Base-by-base conservation (phyloP, 2,797 vertebrate species). In the Lagodon rhomboides region DNA sequence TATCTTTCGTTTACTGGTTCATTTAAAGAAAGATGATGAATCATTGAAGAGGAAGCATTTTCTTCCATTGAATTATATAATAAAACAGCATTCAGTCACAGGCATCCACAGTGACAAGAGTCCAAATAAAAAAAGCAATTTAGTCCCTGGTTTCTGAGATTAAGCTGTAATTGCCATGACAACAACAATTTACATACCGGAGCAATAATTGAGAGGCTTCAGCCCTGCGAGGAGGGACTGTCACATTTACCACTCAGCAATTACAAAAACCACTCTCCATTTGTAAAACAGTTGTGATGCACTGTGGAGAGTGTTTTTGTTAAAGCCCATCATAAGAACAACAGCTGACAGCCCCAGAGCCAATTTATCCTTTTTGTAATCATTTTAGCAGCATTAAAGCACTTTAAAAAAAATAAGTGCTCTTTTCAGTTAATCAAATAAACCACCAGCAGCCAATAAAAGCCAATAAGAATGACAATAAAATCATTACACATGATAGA, bases 131-230 rank as follows among this genome's bases (percentile, higher is more conserved):
- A 82, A 85, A 88, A 78, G 68, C 82, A 69, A 86, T 92, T 83
- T 73, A 80, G 75, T 63, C 64, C 50, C 62, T 44, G 61, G 65
- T 80, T 68, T 51, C 63, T 46, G 80, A 89, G 84, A 91, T 91
- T 78, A 80, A 86, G 77, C 76, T 77, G 86, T 88, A 86, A 90
- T 91, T 78, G 66, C 88, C 88, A 91, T 89, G 91, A 89, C 85
- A 89, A 89, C 92, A 91, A 83, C 87, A 70, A 88, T 81, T 91
- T 83, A 75, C 81, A 85, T 80, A 72, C 85, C 83, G 76, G 70
- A 81, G 63, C 51, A 75, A 82, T 87, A 89, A 90, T 83, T 90
- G 83, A 85, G 88, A 87, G 87, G 84, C 80, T 85, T 89, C 69
- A 79, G 84, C 51, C 4, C 51, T 8, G 64, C 15, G 72, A 83